Base-by-base conservation (phyloP, 1,140 invertebrate species). In the Alviniconcha marisindica region DNA sequence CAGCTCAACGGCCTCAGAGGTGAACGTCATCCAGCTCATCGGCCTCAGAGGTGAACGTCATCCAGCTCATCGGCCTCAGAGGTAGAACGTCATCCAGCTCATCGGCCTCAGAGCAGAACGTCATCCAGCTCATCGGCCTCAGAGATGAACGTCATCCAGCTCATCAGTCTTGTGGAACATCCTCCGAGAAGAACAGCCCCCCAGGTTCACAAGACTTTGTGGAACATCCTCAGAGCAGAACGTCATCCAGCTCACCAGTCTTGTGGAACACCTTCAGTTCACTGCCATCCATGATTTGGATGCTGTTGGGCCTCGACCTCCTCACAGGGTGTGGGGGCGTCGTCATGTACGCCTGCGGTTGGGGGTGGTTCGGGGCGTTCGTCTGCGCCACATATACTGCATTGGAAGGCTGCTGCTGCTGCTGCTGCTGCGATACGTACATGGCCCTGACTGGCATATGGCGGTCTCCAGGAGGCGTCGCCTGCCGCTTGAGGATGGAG, bases 231-330 rank as follows among this genome's bases (percentile, higher is more conserved):
- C 78, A 80, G 18, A 80, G 56, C 28, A 80, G 40, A 15, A 63
- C 18, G 40, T 80, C 78, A 12, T 63, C 78, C 12, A 18, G 0
- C 60, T 44, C 24, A 3, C 60, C 36, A 24, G n/a, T 38, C n/a
- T 66, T 66, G 56, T 44, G 24, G 77, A 63, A 63, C 1, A 69
- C 54, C 28, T 31, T 63, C 78, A 80, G 78, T 15, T 63, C 56
- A 28, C 40, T 80, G 21, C 78, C 60, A 5, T 80, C 56, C 78
- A 80, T 80, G 51, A 80, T 40, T 38, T 80, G 78, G 4, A 80
- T 44, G 38, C 78, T 80, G 54, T 18, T 44, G 28, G 78, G 78
- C 2, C 78, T 56, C 12, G 38, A 42, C 33, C 78, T 54, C 56
- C 78, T 63, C 56, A 1, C 18, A 36, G 69, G 69, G 3, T 48